Percentiles rank a stretch among this genome's conserved stretches.
Conservation (phyloP, 2,888 invertebrate genomes). For the Philaethria dido region DNA sequence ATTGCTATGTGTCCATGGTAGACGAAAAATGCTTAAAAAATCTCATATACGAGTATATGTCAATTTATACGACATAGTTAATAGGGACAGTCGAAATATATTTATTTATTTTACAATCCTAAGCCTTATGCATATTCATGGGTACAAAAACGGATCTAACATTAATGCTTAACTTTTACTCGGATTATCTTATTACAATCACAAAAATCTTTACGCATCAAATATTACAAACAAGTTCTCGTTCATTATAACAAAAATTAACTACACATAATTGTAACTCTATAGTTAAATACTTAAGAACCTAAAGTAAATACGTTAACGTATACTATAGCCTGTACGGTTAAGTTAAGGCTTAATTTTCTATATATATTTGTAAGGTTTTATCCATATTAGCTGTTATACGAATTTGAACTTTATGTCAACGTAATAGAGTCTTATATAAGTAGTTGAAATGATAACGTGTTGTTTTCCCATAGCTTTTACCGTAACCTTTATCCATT, state of each 20-base stretch:
- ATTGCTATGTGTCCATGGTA: no score
- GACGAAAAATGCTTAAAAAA: no score
- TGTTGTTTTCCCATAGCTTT: constrained; percentile 38
- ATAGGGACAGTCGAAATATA: no score
- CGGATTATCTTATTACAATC: constrained; percentile 23
- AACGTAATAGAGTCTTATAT: neutral
- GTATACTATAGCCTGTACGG: constrained; percentile 12
- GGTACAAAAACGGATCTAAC: neutral
- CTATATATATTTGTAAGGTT: neutral
- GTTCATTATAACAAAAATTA: constrained; percentile 6
- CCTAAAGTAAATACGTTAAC: neutral
- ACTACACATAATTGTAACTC: constrained; percentile 7
- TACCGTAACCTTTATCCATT: constrained; percentile 36
- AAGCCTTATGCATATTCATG: neutral
- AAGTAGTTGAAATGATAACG: neutral
- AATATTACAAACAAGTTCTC: constrained; percentile 14
- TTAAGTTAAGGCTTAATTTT: constrained; percentile 17
- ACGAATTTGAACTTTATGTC: neutral
- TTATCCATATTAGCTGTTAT: neutral
- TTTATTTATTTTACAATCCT: no score
- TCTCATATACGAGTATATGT: no score
- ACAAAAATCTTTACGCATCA: constrained; percentile 36
- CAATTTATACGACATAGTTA: no score
- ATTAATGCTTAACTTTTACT: constrained; percentile 19
- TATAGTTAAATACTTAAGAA: neutral